Base-by-base conservation (phyloP, 1,140 invertebrate genomes). In the Micrasema minimum region DNA sequence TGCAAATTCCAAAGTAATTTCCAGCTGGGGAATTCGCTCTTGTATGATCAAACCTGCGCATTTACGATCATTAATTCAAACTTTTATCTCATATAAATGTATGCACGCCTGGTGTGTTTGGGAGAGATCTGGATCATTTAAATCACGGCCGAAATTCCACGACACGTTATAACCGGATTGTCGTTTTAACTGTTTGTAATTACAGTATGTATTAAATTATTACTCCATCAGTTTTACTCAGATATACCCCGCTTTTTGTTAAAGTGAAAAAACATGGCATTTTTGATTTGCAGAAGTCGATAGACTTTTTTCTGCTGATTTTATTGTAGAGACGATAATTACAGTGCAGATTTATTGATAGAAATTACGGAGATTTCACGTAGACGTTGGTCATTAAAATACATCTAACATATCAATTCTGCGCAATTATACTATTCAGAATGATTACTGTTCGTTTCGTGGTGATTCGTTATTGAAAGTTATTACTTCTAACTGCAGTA, bases 1-100 rank as follows among this genome's bases (percentile, higher is more conserved):
- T 62, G 57, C 57, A 62, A 62, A 62, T 62, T 62, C 57, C 41
- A 62, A 62, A 22, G 57, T 62, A 62, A 62, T 62, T 62, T 62
- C 41, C 57, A 62, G 57, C n/a, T 45, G 41, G 57, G 57, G 57
- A 62, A 62, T 62, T 62, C 57, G 57, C 57, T 62, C 57, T 62
- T n/a, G 57, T 62, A 62, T 62, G 57, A 62, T 38, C 57, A 62
- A 43, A 62, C 57, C 57, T 62, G 57, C 57, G 38, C 57, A 62
- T 62, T 62, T 62, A 45, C 37, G 57, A 62, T 45, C 57, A 62
- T 62, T 62, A 62, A 62, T 62, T 62, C 57, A 41, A 62, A 62
- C 57, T 62, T 62, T 62, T 62, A 62, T 62, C 57, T 62, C 57
- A 41, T 61, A 61, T 61, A 43, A 61, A 61, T 43, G 37, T 45